phyloP scores from a whole-genome alignment of 2,888 invertebrate species.

The Dasysyrphus tricinctus region DNA sequence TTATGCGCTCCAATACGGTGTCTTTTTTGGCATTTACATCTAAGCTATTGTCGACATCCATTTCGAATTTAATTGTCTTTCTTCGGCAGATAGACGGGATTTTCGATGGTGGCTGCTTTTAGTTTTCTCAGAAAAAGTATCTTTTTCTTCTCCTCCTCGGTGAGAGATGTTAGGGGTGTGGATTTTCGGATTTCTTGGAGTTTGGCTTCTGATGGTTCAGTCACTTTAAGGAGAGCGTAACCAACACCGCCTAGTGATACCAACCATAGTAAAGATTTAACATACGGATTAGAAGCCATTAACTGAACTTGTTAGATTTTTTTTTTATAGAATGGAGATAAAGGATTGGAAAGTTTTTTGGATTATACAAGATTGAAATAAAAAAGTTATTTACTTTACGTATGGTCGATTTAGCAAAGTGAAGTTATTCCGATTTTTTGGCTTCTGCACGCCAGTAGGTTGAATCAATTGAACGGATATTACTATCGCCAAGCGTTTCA shows the following conservation, averaged over 20 bases:
- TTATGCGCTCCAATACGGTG: conserved; percentile 80
- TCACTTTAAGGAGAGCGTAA: conserved; percentile 85
- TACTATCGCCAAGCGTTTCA: conserved; percentile 85
- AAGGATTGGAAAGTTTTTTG: conserved; percentile 54
- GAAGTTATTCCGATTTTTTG: conserved; percentile 78
- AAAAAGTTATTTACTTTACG: conserved; percentile 65
- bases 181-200: conserved; percentile 79
- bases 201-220: conserved; percentile 84
- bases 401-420: not conserved
- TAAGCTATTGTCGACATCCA: conserved; percentile 62
- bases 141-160: conserved; percentile 79
- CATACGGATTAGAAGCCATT: conserved; percentile 81
- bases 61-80: conserved; percentile 36
- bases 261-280: conserved; percentile 86
- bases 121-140: conserved; percentile 80
- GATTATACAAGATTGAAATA: conserved; percentile 59
- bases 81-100: conserved; percentile 77
- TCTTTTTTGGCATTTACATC: conserved; percentile 79
- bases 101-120: conserved; percentile 77
- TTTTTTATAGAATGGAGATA: conserved; percentile 48
- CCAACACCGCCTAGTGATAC: conserved; percentile 86
- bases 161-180: conserved; percentile 62
- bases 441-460: conserved; percentile 84
- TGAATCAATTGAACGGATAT: conserved; percentile 85
- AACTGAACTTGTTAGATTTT: conserved; percentile 53